phyloP scores from a whole-genome alignment of 2,797 vertebrate species.

The Fistularia commersonii region DNA sequence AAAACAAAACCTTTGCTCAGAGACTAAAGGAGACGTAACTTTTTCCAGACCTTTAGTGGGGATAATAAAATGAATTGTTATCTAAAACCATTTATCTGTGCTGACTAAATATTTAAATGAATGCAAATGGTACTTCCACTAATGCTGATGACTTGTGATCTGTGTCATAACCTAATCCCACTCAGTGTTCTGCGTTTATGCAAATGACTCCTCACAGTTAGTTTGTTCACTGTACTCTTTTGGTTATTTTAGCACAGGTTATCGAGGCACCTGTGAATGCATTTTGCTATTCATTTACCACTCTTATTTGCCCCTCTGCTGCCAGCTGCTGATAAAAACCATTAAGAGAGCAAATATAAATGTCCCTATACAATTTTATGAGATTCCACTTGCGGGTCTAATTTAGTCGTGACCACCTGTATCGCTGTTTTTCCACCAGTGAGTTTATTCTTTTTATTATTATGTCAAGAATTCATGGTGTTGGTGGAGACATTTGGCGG shows the following conservation, averaged over 20 bases:
- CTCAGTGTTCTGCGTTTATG: constrained; percentile 64
- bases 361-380: background rate
- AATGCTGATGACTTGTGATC: constrained; percentile 50
- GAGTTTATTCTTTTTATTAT: no score
- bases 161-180: constrained; percentile 53
- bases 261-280: constrained; percentile 9
- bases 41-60: constrained; percentile 1
- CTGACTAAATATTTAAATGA: constrained; percentile 64
- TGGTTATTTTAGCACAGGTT: constrained; percentile 28
- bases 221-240: constrained; percentile 34
- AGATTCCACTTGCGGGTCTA: no score
- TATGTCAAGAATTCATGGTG: no score
- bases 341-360: background rate
- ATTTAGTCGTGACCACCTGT: no score
- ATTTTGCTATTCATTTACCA: background rate
- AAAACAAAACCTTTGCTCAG: constrained; percentile 12
- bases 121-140: constrained; percentile 68
- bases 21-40: background rate
- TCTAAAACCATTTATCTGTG: constrained; percentile 34
- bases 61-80: constrained; percentile 27
- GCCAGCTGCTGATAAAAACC: background rate
- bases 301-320: background rate
- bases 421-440: no score
- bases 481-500: no score
- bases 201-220: constrained; percentile 53